Evolutionary conservation across 2,113 vertebrate species (phyloP), one percentile per base, ranked within the genome.

Genomic region (Phoxinus phoxinus): DNA sequence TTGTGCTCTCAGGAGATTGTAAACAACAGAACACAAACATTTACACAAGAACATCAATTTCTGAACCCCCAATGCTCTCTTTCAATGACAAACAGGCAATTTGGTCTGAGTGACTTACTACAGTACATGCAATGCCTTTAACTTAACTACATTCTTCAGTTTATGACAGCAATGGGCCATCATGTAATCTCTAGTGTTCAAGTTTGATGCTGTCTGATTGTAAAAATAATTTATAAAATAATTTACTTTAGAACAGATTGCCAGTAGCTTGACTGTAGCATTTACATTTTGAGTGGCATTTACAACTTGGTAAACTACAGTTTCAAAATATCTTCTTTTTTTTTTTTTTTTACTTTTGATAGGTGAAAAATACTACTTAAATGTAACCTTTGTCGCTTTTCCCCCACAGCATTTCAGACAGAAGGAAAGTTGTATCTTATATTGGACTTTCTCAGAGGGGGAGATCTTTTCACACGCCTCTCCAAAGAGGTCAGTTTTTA

Each of bases 391-490:
- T 58, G 27, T 81, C 82, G 69, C 78, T 87, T 58, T 86, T 56
- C 7, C 19, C 41, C 27, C 89, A 41, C 86, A 99, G 98, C 98
- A 82, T 99, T 99, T 92, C 98, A 99, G 94, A 99, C 98, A 4
- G 98, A 99, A 86, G 98, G 98, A 17, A 99, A 99, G 88, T 95
- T 99, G 77, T 99, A 99, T 90, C 95, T 99, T 90, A 99, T 98
- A 89, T 93, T 99, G 84, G 97, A 99, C 94, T 99, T 99, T 91
- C 96, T 99, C 67, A 90, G 97, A 71, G 98, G 98, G 80, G 98
- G 97, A 19, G 98, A 99, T 90, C 97, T 99, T 91, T 99, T 99
- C 93, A 98, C 97, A 84, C 94, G 98, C 83, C 96, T 99, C 83
- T 99, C 98, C 89, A 99, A 98, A 93, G 98, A 99, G 97, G 98